Evolutionary conservation across 2,113 vertebrate species (phyloP).

Genomic region (Hippoglossus stenolepis): DNA sequence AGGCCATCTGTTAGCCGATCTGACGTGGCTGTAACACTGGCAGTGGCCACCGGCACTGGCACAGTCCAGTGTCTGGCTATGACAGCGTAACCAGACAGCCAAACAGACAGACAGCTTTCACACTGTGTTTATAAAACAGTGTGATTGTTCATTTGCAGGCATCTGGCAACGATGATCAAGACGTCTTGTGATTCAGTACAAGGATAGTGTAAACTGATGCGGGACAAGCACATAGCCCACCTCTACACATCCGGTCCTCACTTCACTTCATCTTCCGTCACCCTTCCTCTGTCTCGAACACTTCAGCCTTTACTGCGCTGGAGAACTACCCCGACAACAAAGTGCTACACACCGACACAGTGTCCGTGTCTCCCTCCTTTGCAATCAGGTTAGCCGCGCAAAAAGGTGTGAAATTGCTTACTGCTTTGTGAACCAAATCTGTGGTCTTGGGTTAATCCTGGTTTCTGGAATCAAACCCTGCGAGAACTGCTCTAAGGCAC

Average conservation of each 20-base stretch:
- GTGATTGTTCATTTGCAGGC: conserved; percentile 63
- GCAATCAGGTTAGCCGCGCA: conserved; percentile 56
- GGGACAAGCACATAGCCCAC: neutral
- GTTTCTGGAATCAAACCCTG: conserved; percentile 47
- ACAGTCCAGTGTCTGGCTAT: conserved; percentile 48
- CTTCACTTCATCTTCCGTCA: conserved; percentile 3
- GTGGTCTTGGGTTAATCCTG: conserved; percentile 57
- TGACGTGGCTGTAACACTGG: conserved; percentile 62
- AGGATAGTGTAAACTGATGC: conserved; percentile 37
- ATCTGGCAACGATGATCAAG: conserved; percentile 38
- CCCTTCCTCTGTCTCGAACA: neutral
- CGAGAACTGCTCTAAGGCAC: conserved; percentile 32
- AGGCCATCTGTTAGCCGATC: conserved; percentile 73
- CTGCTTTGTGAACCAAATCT: conserved; percentile 59
- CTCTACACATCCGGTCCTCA: conserved; percentile 15
- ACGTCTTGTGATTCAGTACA: conserved; percentile 40
- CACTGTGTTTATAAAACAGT: conserved; percentile 57
- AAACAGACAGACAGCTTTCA: conserved; percentile 58
- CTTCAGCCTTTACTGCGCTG: conserved; percentile 7
- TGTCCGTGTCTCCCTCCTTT: conserved; percentile 52
- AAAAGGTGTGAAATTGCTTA: conserved; percentile 72
- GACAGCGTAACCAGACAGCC: conserved; percentile 44
- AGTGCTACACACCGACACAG: conserved; percentile 32
- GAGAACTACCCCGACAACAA: conserved; percentile 25
- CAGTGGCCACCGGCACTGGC: conserved; percentile 60